These are phyloP conservation scores for Coracias cyanogaster DNA, from an alignment of 2,797 vertebrate species.

Conservation along the genomic window DNA sequence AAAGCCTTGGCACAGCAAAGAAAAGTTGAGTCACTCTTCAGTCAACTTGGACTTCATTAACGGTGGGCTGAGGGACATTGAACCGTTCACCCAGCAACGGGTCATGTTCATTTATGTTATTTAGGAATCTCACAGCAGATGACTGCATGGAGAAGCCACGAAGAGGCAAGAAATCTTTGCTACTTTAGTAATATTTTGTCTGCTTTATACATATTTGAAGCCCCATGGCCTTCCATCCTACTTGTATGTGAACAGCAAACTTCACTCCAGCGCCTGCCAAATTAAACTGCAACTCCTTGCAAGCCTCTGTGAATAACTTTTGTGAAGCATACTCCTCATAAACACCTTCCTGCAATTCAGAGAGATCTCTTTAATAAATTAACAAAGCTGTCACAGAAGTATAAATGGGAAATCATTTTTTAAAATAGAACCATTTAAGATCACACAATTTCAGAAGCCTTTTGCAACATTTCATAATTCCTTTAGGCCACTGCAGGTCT, in stretches of 20 bases:
- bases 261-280: neutral
- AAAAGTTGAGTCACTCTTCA: neutral
- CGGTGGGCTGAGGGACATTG: neutral
- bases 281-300: slow-evolving; percentile 16
- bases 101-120: neutral
- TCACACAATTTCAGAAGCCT: slow-evolving; percentile 68
- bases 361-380: slow-evolving; percentile 69
- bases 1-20: neutral
- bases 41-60: neutral
- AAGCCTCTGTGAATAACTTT: neutral
- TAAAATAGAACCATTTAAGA: slow-evolving; percentile 72
- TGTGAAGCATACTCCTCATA: neutral
- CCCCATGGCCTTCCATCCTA: neutral
- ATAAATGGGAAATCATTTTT: slow-evolving; percentile 63
- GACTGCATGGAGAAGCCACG: neutral
- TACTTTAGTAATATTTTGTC: neutral
- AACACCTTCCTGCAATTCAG: slow-evolving; percentile 51
- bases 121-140: neutral
- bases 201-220: neutral
- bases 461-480: slow-evolving; percentile 67
- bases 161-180: neutral
- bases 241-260: neutral
- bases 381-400: slow-evolving; percentile 64
- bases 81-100: neutral
- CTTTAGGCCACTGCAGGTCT: slow-evolving; percentile 76